phyloP scores from a whole-genome alignment of 2,888 invertebrate species.

The Idaea dimidiata region DNA sequence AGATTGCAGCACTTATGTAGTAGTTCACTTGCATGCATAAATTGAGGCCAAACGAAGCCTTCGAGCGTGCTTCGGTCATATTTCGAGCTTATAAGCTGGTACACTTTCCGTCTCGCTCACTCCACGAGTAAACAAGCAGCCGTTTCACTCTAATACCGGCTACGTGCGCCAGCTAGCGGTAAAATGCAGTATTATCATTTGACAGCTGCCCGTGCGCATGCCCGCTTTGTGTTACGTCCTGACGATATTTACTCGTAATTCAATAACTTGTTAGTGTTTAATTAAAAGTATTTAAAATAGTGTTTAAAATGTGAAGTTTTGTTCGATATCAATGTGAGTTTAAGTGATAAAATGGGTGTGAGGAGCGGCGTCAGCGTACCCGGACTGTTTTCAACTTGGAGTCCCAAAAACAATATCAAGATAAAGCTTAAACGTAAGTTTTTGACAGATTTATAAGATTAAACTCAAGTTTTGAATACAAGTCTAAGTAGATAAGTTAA shows the following conservation, averaged over 20 bases:
- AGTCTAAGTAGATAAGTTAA: neutral
- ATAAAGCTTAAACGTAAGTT: slow-evolving; percentile 78
- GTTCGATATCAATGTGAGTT: slow-evolving; percentile 45
- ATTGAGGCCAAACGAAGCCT: slow-evolving; percentile 45
- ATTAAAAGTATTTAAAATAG: slow-evolving; percentile 26
- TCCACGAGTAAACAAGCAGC: slow-evolving; percentile 22
- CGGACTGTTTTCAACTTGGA: slow-evolving; percentile 75
- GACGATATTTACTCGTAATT: slow-evolving; percentile 27
- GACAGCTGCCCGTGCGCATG: slow-evolving; percentile 74
- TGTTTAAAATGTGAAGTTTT: slow-evolving; percentile 38
- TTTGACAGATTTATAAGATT: slow-evolving; percentile 4
- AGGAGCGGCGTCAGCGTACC: slow-evolving; percentile 68
- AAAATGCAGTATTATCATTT: slow-evolving; percentile 45
- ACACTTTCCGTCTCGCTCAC: slow-evolving; percentile 31
- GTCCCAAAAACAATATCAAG: slow-evolving; percentile 75
- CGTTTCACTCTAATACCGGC: slow-evolving; percentile 40
- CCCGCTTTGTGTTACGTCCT: slow-evolving; percentile 48
- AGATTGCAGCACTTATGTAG: slow-evolving; percentile 30
- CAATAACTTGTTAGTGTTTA: slow-evolving; percentile 21
- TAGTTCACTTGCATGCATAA: slow-evolving; percentile 38
- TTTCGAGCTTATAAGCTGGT: slow-evolving; percentile 47
- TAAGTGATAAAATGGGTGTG: slow-evolving; percentile 75
- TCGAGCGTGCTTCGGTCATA: slow-evolving; percentile 26
- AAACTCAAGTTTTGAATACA: neutral
- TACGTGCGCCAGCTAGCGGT: slow-evolving; percentile 62